Conservation (phyloP, 2,113 vertebrate genomes). For the Strigops habroptila region DNA sequence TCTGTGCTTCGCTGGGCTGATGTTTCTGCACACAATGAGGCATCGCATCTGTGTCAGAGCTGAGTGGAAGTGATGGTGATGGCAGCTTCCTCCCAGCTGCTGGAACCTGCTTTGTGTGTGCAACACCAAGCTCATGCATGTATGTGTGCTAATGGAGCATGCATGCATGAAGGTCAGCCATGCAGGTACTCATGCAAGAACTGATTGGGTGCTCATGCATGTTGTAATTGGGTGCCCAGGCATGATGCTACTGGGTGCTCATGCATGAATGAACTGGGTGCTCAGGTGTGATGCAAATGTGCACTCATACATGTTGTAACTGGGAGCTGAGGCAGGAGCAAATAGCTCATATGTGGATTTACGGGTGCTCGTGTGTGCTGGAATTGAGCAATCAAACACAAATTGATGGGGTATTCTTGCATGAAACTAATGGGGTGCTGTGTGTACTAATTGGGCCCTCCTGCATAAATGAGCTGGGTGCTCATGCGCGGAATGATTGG, state of each 20-base stretch:
- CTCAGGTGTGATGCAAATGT: background rate
- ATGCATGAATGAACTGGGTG: rapidly evolving
- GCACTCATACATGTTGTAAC: rapidly evolving
- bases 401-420: background rate
- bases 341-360: background rate
- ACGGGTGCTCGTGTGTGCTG: background rate
- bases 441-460: background rate
- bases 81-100: background rate
- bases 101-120: rapidly evolving
- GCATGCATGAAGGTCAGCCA: background rate
- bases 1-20: background rate
- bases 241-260: background rate
- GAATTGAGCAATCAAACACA: background rate
- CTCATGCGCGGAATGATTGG: background rate
- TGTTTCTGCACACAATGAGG: rapidly evolving
- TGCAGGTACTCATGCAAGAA: background rate
- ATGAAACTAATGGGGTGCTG: background rate
- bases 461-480: background rate
- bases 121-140: rapidly evolving
- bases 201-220: rapidly evolving
- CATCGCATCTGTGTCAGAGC: background rate
- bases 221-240: background rate
- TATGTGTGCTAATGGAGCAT: rapidly evolving
- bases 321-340: background rate
- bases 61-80: background rate